Evolutionary conservation across 2,888 invertebrate species (phyloP).

Genomic region (Caenorhabditis sp.): DNA sequence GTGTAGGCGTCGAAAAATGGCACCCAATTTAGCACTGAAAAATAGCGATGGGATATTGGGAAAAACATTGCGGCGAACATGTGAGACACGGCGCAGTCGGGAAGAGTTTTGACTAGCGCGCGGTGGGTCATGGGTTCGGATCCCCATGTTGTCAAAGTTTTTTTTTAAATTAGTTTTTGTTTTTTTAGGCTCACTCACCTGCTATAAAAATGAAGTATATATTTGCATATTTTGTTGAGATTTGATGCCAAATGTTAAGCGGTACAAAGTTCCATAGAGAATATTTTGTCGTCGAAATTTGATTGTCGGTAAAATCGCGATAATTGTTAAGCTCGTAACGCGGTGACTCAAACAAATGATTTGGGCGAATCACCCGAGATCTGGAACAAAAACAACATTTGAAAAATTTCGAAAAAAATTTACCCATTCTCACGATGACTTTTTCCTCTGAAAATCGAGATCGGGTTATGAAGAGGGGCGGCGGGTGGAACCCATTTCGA

Average conservation of each 20-base stretch:
- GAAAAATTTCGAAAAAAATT: slow-evolving; percentile 9
- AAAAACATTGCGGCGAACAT: too few species aligned
- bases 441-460: slow-evolving; percentile 38
- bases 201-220: slow-evolving; percentile 96
- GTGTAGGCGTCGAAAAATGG: slow-evolving; percentile 60
- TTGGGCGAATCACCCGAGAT: slow-evolving; percentile 45
- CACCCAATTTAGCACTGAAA: slow-evolving; percentile 58
- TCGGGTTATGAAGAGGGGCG: slow-evolving; percentile 45
- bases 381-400: slow-evolving; percentile 18
- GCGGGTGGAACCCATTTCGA: slow-evolving; percentile 50
- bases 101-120: background rate
- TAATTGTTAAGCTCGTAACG: slow-evolving; percentile 59
- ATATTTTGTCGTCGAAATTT: slow-evolving; percentile 92
- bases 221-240: slow-evolving; percentile 90
- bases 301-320: slow-evolving; percentile 79
- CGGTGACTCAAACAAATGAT: slow-evolving; percentile 43
- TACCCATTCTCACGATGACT: slow-evolving; percentile 38
- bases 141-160: too few species aligned
- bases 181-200: slow-evolving; percentile 81
- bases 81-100: too few species aligned
- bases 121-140: too few species aligned
- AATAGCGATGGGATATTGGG: too few species aligned
- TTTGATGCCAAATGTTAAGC: slow-evolving; percentile 80
- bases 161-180: too few species aligned
- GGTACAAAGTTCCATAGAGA: slow-evolving; percentile 92